These are phyloP conservation scores for Chrysocyon brachyurus DNA, from an alignment of 2,797 vertebrate species.

Conservation along the genomic window DNA sequence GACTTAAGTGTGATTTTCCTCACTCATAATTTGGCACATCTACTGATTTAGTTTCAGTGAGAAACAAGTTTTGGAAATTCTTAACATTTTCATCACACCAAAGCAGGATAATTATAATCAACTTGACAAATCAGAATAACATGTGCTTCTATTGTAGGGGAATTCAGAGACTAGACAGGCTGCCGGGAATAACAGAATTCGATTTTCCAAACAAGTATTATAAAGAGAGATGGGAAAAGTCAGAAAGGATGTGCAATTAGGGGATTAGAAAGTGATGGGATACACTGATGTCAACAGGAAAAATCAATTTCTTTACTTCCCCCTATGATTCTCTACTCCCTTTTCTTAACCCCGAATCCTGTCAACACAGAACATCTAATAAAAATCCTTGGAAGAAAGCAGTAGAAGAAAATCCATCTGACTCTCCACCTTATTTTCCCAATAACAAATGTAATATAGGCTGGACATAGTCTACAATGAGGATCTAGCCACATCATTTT, in stretches of 20 bases:
- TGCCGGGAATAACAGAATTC: neutral
- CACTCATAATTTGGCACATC: too few species aligned
- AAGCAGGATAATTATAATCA: too few species aligned
- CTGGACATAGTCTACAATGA: neutral
- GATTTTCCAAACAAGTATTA: constrained; percentile 28
- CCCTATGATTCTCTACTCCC: neutral
- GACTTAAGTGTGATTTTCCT: too few species aligned
- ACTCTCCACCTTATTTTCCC: too few species aligned
- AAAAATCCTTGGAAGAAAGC: neutral
- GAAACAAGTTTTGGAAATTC: too few species aligned
- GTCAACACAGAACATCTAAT: neutral
- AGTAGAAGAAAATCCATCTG: too few species aligned
- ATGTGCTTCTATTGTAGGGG: too few species aligned
- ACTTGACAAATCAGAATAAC: too few species aligned
- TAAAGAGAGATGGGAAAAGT: neutral
- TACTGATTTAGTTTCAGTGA: too few species aligned
- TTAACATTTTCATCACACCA: too few species aligned
- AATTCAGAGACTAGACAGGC: neutral
- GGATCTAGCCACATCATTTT: neutral
- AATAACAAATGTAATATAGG: too few species aligned
- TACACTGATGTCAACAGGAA: neutral
- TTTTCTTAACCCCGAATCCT: neutral
- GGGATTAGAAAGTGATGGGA: neutral
- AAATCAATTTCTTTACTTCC: neutral
- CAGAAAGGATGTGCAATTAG: neutral